phyloP scores from a whole-genome alignment of 1,140 invertebrate genomes.

The Hyles vespertilio region DNA sequence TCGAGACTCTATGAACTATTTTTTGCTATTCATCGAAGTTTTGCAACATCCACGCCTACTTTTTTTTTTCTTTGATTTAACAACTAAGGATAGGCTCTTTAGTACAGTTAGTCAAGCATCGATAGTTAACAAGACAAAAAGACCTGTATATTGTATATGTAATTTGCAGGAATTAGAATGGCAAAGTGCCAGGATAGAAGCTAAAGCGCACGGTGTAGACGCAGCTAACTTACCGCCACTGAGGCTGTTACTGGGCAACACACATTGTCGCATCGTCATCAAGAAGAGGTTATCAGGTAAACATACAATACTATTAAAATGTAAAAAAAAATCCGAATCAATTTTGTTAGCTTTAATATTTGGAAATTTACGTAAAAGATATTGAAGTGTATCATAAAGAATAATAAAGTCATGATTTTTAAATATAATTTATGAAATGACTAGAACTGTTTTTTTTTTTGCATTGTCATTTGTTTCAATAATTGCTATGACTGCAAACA shows the following conservation, averaged over 20 bases:
- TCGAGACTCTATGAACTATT: neutral
- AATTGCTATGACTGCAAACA: too few species aligned
- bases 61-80: neutral
- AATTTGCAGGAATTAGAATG: slow-evolving; percentile 88
- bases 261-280: slow-evolving; percentile 95
- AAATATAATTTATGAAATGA: too few species aligned
- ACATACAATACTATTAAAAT: neutral
- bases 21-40: too few species aligned
- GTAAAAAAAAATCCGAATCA: neutral
- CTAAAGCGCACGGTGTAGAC: slow-evolving; percentile 87
- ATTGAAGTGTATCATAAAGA: too few species aligned
- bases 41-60: neutral
- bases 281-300: slow-evolving; percentile 94
- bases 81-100: neutral
- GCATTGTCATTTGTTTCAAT: too few species aligned
- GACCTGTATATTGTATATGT: neutral
- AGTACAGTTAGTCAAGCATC: too few species aligned
- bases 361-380: too few species aligned
- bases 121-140: too few species aligned
- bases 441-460: too few species aligned
- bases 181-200: slow-evolving; percentile 97
- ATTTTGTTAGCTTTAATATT: neutral
- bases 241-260: slow-evolving; percentile 95
- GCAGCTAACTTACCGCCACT: slow-evolving; percentile 91
- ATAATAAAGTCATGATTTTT: too few species aligned